Base-by-base conservation (phyloP, 2,797 vertebrate genomes). In the Sebastes itinus region DNA sequence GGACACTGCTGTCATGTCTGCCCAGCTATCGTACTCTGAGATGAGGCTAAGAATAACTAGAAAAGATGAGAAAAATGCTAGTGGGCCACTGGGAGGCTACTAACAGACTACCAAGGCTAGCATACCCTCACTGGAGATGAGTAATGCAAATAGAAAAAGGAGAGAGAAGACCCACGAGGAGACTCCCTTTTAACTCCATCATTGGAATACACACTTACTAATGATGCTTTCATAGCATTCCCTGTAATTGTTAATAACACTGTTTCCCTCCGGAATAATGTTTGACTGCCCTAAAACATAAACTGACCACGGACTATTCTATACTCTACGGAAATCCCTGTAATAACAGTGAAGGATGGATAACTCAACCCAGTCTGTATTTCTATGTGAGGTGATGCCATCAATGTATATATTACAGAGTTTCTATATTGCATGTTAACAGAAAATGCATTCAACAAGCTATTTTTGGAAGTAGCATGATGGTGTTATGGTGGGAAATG, bases 11-110 rank as follows among this genome's bases (percentile, higher is more conserved):
- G 86, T 88, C 88, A 74, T 38, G 46, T 83, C 25, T 75, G 63
- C 73, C 72, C 42, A 76, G 85, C 79, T 83, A 78, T 67, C 56
- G 5, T 59, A 49, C 71, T 74, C 73, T 38, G 54, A 86, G 60
- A 86, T 68, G 55, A 77, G 46, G 58, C 81, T 85, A 90, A 93
- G 73, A 93, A 93, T 92, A 93, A 81, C 83, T 76, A 65, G 6
- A 70, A 73, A 84, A 81, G 32, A 77, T 68, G 63, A 78, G 23
- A 33, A 80, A 88, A 78, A 85, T 83, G 63, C 61, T 61, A 42
- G 68, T 65, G 75, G 78, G 65, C 75, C 77, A 74, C 64, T 61
- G 69, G 76, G 87, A 84, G 73, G 72, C 62, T 49, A 65, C 54
- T 28, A 71, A 83, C 42, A 72, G 69, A 82, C 71, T 62, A 82